Evolutionary conservation across 2,797 vertebrate genomes (phyloP).

Genomic region (Phalloptychus januarius): DNA sequence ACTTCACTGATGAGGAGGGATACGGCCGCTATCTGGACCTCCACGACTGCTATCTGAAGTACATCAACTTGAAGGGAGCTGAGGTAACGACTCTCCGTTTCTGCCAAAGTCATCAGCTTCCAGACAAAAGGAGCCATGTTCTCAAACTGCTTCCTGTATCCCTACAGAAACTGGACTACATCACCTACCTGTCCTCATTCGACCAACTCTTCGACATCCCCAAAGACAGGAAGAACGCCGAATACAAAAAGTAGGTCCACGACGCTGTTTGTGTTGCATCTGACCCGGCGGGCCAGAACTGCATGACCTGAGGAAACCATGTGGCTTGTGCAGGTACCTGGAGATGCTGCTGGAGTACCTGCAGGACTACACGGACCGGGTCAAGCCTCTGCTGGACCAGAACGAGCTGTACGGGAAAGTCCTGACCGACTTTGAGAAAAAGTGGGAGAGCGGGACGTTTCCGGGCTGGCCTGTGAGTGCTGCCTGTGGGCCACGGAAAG

Average conservation of each 20-base stretch:
- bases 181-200: conserved; percentile 94
- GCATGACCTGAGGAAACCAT: background rate
- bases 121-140: background rate
- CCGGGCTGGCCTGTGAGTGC: conserved; percentile 95
- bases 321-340: conserved; percentile 85
- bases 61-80: conserved; percentile 94
- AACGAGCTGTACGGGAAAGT: conserved; percentile 97
- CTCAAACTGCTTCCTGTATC: background rate
- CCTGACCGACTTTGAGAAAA: conserved; percentile 94
- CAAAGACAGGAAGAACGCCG: conserved; percentile 96
- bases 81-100: conserved; percentile 80
- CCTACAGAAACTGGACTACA: conserved; percentile 93
- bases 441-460: conserved; percentile 95
- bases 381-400: conserved; percentile 95
- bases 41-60: conserved; percentile 97
- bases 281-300: accelerated
- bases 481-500: background rate
- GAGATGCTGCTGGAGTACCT: conserved; percentile 98
- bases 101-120: background rate
- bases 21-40: conserved; percentile 96
- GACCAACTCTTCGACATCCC: conserved; percentile 98
- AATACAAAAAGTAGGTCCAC: conserved; percentile 89
- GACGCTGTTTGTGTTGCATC: background rate
- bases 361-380: conserved; percentile 95
- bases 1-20: conserved; percentile 97